These are phyloP conservation scores for Drosophila lacicola DNA, from an alignment of 2,888 invertebrate species.

Conservation along the genomic window DNA sequence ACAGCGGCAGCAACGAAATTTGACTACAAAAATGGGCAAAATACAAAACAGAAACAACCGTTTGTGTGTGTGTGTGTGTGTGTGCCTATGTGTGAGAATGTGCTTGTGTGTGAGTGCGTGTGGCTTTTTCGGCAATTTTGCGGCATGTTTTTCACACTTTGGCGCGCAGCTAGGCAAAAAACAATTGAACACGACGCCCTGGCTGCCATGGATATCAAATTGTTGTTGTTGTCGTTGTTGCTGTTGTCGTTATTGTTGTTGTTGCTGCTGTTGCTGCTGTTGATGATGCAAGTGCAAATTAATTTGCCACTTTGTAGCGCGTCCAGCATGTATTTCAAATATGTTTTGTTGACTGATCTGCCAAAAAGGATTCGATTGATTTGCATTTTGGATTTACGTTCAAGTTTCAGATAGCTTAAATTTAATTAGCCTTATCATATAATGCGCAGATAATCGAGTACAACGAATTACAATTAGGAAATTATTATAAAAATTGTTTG, in stretches of 20 bases:
- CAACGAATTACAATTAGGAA: too few species aligned
- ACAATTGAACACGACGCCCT: slow-evolving; percentile 72
- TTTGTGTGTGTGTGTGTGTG: slow-evolving; percentile 15
- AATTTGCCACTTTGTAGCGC: slow-evolving; percentile 74
- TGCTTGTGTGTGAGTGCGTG: slow-evolving; percentile 41
- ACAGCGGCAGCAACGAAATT: slow-evolving; percentile 65
- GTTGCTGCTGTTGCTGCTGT: slow-evolving; percentile 9
- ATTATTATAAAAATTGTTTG: too few species aligned
- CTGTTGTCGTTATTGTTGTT: slow-evolving; percentile 1
- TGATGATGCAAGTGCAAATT: slow-evolving; percentile 76
- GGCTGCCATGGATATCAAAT: slow-evolving; percentile 65
- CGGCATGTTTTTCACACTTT: slow-evolving; percentile 80
- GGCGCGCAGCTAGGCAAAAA: slow-evolving; percentile 63
- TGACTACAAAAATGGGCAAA: slow-evolving; percentile 78
- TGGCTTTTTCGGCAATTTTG: slow-evolving; percentile 74
- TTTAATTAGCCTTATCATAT: background rate
- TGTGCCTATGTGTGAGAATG: background rate
- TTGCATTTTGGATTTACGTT: slow-evolving; percentile 11
- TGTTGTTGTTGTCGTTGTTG: slow-evolving; percentile 24
- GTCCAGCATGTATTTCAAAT: slow-evolving; percentile 49
- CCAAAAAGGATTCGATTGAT: slow-evolving; percentile 30
- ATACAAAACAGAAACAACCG: slow-evolving; percentile 65
- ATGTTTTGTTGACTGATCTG: slow-evolving; percentile 45
- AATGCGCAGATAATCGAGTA: too few species aligned
- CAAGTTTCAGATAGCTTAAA: slow-evolving; percentile 2